Evolutionary conservation across 2,888 invertebrate species (phyloP).

Genomic region (Agrenia bidenticulata): DNA sequence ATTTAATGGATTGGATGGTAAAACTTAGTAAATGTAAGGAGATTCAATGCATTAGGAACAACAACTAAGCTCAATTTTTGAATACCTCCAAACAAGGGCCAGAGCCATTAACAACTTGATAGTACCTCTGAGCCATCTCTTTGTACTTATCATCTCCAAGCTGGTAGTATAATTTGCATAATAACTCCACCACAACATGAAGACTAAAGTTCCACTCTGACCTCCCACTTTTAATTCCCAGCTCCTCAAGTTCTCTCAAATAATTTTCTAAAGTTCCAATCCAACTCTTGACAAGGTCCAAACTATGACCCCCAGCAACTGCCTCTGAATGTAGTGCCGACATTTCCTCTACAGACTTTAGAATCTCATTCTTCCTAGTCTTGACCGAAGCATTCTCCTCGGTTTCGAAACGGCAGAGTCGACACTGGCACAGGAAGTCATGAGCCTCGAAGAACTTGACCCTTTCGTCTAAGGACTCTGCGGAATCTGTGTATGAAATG

Average conservation of each 20-base stretch:
- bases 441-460: slow-evolving; percentile 16
- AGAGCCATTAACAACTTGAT: slow-evolving; percentile 2
- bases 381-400: background rate
- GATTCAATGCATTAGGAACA: too few relatives aligned
- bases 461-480: slow-evolving; percentile 13
- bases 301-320: background rate
- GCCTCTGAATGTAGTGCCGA: too few relatives aligned
- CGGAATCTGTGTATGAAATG: slow-evolving; percentile 29
- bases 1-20: too few relatives aligned
- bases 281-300: background rate
- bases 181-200: slow-evolving; percentile 4
- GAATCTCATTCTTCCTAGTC: background rate
- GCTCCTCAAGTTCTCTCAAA: slow-evolving; percentile 5
- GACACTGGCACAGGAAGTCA: slow-evolving; percentile 10
- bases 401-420: slow-evolving; percentile 2
- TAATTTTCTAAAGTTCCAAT: background rate
- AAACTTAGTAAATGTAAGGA: too few relatives aligned
- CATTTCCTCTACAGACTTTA: background rate
- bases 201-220: slow-evolving; percentile 9
- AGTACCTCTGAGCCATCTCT: background rate
- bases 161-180: slow-evolving; percentile 6
- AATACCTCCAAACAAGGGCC: background rate
- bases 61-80: too few relatives aligned
- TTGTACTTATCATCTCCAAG: slow-evolving; percentile 4
- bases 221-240: background rate